Base-by-base conservation (phyloP, 2,888 invertebrate species). In the Augochlorella aurata region DNA sequence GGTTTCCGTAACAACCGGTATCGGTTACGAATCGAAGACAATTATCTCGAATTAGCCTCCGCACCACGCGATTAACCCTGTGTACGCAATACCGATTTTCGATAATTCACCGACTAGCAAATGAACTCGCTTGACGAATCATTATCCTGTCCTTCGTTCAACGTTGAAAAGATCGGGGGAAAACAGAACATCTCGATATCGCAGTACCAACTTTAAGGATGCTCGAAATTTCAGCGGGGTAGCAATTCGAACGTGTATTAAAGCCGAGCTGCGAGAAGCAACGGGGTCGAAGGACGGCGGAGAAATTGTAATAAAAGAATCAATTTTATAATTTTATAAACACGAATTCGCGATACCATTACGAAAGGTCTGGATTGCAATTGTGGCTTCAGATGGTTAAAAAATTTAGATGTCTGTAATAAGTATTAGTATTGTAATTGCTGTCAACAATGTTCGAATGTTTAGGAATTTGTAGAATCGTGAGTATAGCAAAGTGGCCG, bases 21-120 rank as follows among this genome's bases (percentile, higher is more conserved):
- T 70, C 58, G 47, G 69, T 61, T 70, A 58, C 50, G 45, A 47
- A 38, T 52, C 70, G n/a, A 61, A 49, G 44, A 16, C 69, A 61
- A 74, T 70, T 67, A 71, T 66, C 79, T 58, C n/a, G n/a, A 61
- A 80, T 81, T 81, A 70, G n/a, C 16, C 24, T 24, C n/a, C 8
- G 18, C 9, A 47, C 47, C 12, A n/a, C 21, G 24, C 54, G 47
- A 72, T 54, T 47, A 75, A 3, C 18, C 8, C 3, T 16, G 52
- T 16, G 14, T 24, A 10, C 18, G 54, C 21, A 44, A 45, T 18
- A 18, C 8, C 58, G 29, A 44, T 78, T 21, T 8, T 61, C 29
- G 24, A 45, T 67, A 67, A 50, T 24, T 70, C 21, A 29, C n/a
- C 9, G n/a, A 18, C 49, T 14, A 14, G n/a, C 14, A 47, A n/a